Evolutionary conservation across 2,888 invertebrate genomes (phyloP).

Genomic region (Molorchus minor): DNA sequence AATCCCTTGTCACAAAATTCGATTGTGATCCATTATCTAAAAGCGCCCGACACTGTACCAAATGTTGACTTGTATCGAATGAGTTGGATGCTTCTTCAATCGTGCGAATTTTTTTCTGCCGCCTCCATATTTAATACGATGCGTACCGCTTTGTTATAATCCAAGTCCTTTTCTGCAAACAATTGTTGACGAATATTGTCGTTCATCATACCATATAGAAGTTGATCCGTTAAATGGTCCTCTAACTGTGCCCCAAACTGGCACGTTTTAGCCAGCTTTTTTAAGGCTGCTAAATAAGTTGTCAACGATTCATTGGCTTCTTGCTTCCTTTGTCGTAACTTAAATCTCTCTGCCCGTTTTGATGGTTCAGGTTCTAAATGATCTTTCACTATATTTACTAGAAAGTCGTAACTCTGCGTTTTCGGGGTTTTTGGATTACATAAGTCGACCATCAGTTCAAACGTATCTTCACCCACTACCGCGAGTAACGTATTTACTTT

Average conservation of each 20-base stretch:
- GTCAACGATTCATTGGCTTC: constrained; percentile 6
- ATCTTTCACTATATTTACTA: constrained; percentile 10
- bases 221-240: constrained; percentile 15
- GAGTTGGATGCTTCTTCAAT: too few relatives aligned
- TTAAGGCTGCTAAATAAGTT: constrained; percentile 14
- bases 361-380: constrained; percentile 19
- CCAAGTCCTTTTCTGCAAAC: constrained; percentile 16
- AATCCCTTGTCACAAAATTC: background rate
- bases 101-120: too few relatives aligned
- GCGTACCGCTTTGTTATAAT: constrained; percentile 13
- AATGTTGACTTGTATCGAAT: background rate
- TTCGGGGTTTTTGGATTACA: constrained; percentile 8
- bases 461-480: constrained; percentile 13
- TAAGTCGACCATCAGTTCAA: constrained; percentile 18
- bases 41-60: background rate
- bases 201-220: constrained; percentile 19
- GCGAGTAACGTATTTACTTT: constrained; percentile 10
- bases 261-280: constrained; percentile 22
- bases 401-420: constrained; percentile 10
- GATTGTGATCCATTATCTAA: background rate
- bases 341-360: constrained; percentile 12
- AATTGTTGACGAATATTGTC: constrained; percentile 11
- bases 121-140: too few relatives aligned
- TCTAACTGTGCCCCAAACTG: constrained; percentile 17
- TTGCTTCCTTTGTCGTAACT: constrained; percentile 12